Percentiles rank a stretch among this genome's conserved stretches.
Conservation (phyloP, 2,888 invertebrate genomes). For the Monopis laevigella region DNA sequence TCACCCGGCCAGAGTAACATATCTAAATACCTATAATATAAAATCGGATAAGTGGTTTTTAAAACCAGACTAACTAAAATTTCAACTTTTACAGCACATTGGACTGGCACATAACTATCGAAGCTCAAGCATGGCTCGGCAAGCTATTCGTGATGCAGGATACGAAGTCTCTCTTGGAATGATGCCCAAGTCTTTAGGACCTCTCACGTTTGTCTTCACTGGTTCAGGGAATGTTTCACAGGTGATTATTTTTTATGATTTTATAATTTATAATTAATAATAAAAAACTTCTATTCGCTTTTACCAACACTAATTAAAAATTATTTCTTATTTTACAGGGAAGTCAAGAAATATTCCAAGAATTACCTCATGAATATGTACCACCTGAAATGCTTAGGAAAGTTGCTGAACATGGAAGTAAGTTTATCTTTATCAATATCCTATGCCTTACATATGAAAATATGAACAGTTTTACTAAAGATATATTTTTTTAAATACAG, state of each 20-base stretch:
- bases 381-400: constrained; percentile 94
- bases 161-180: constrained; percentile 96
- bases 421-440: constrained; percentile 33
- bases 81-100: constrained; percentile 74
- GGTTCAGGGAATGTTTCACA: constrained; percentile 98
- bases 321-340: constrained; percentile 53
- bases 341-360: constrained; percentile 93
- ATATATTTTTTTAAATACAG: constrained; percentile 60
- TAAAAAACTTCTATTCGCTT: not conserved
- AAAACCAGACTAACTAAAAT: too few relatives aligned
- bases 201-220: constrained; percentile 96
- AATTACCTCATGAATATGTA: constrained; percentile 97
- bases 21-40: too few relatives aligned
- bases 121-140: constrained; percentile 96
- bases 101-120: constrained; percentile 99
- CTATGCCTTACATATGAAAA: too few relatives aligned
- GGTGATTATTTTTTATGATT: too few relatives aligned
- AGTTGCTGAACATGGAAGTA: constrained; percentile 96
- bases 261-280: not conserved
- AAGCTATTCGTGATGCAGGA: constrained; percentile 98
- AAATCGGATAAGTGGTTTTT: too few relatives aligned
- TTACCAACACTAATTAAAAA: constrained; percentile 5
- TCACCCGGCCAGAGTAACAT: too few relatives aligned
- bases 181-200: constrained; percentile 98
- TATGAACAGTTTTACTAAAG: too few relatives aligned